Base-by-base conservation (phyloP, 2,113 vertebrate species). In the Rhea americana region DNA sequence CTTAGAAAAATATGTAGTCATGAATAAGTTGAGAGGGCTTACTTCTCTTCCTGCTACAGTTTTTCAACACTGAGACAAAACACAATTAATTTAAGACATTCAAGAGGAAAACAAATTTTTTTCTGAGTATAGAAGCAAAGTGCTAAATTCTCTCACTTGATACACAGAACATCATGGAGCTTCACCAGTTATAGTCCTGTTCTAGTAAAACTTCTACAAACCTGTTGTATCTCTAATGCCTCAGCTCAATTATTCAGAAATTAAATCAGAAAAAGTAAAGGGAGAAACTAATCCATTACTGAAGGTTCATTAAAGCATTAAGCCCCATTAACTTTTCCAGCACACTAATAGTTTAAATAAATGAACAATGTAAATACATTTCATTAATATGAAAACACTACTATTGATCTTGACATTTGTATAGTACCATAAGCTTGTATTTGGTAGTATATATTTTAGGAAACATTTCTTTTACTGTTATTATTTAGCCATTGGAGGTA, bases 21-120 rank as follows among this genome's bases (percentile, higher is more conserved):
- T 17, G 56, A 86, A 67, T 62, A 82, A 77, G 3, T 81, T 43
- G 21, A 74, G 53, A n/a, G 73, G 58, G 37, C 37, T 35, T 2
- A 62, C 25, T 73, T 83, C 63, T 50, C 56, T 28, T 55, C 47
- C 55, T 43, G 25, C 5, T 83, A 35, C 37, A 85, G 47, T 9
- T 90, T 95, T 82, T 66, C n/a, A 93, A 59, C 58, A 65, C 48
- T 9, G 61, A 87, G 32, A 48, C 24, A 84, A 77, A 92, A 75
- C 45, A 77, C 59, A 62, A 67, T 67, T 78, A 71, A 73, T 41
- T 87, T 73, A 90, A 81, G 32, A 9, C 37, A 78, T 0, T 61
- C 48, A 79, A 94, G 87, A 81, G 76, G 28, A 70, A 66, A 72
- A 25, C 18, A 63, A 63, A 8, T 7, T 1, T 8, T 30, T 48